Evolutionary conservation across 2,888 invertebrate species (phyloP), one percentile per base, ranked within the genome.

Genomic region (Acanthosoma haemorrhoidale): DNA sequence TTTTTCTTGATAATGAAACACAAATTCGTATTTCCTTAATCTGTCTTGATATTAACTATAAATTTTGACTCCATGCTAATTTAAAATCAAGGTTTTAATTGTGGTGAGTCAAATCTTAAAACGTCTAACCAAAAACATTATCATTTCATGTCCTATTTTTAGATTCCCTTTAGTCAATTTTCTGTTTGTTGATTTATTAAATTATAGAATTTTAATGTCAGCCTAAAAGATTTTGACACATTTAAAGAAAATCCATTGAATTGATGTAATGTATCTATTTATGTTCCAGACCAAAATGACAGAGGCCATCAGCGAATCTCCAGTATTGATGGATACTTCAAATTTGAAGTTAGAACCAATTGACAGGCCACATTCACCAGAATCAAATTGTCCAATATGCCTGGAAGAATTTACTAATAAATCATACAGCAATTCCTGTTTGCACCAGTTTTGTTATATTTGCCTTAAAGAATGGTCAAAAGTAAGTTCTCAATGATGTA

Each of bases 381-480:
- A 92, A 1, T 90, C 91, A 3, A 91, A 92, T 79, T 96, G 96
- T 84, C 91, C 95, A 60, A 96, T 96, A 78, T 96, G 96, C 77
- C 84, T 96, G 70, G 92, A 92, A 21, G 87, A 88, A 74, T 87
- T 93, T 77, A 86, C 87, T 70, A 93, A 96, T 79, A 94, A 92
- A 78, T 94, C 93, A 31, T 94, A 92, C 79, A 93, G 95, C 0
- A 91, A 96, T 79, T 91, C 90, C 63, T 97, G 96, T 79, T 86
- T 92, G 79, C 96, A 97, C 80, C 90, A 91, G 79, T 97, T 96
- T 80, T 97, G 96, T 80, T 96, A 95, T 79, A 89, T 88, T 74
- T 97, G 96, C 78, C 83, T 97, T 32, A 81, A 93, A 72, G 92
- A 94, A 78, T 97, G 96, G 96, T 94, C 95, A 69, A 94, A 92